Percentiles rank a stretch among this genome's conserved stretches.
Conservation (phyloP, 2,888 invertebrate genomes). For the Limnephilus auricula region DNA sequence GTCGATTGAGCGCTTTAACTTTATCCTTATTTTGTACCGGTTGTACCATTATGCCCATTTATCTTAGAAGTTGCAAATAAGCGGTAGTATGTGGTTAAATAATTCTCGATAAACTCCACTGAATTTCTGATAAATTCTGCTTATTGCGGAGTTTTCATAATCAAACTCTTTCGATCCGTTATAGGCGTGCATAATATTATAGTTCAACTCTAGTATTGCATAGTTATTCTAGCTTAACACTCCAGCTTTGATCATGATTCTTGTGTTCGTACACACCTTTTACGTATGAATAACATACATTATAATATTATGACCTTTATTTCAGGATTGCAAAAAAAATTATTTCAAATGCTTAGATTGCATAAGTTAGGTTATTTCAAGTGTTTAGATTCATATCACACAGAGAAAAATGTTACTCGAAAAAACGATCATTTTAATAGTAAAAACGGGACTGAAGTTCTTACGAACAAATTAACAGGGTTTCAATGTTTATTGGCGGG, state of each 20-base stretch:
- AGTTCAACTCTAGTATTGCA: not conserved
- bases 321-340: no score
- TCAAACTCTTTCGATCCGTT: not conserved
- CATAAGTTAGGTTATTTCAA: no score
- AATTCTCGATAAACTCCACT: not conserved
- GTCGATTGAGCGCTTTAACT: not conserved
- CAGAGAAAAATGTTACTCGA: no score
- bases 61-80: not conserved
- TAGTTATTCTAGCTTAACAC: not conserved
- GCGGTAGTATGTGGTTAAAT: not conserved
- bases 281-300: no score
- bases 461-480: no score
- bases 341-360: no score
- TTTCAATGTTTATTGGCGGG: no score
- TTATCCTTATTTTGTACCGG: not conserved
- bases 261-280: not conserved
- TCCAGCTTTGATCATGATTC: not conserved
- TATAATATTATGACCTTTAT: no score
- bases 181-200: not conserved
- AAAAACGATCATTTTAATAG: no score
- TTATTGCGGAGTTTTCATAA: not conserved
- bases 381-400: no score
- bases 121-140: not conserved
- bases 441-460: no score
- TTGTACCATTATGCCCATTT: not conserved